Conservation (phyloP, 2,113 vertebrate genomes). For the Crotalus helleri region DNA sequence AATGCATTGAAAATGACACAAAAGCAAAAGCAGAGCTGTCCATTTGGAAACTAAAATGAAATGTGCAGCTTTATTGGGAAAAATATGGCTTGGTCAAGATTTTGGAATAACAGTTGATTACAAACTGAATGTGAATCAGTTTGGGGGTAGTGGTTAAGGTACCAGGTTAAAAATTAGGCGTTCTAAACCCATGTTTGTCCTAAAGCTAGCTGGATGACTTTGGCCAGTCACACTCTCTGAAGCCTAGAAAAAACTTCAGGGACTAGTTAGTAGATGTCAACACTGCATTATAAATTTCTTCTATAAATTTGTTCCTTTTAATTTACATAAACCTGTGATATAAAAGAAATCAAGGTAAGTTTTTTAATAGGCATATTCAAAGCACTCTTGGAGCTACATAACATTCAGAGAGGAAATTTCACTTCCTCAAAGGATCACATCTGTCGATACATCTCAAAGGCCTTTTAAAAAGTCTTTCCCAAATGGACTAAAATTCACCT, state of each 20-base stretch:
- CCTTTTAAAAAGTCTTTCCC: constrained; percentile 17
- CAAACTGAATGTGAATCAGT: neutral
- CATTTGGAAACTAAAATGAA: neutral
- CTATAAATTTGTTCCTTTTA: neutral
- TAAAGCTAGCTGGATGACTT: neutral
- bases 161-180: neutral
- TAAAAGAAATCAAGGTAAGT: neutral
- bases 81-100: neutral
- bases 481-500: neutral
- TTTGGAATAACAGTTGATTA: neutral
- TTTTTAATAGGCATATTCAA: neutral
- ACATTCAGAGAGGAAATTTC: neutral
- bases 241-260: neutral
- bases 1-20: neutral
- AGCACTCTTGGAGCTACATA: neutral
- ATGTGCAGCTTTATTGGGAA: neutral
- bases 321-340: neutral
- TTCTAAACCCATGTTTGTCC: neutral
- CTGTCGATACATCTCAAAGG: neutral
- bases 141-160: neutral
- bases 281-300: neutral
- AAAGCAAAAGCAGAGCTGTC: neutral
- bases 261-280: neutral
- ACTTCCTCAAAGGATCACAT: neutral
- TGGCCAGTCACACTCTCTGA: neutral